Evolutionary conservation across 2,888 invertebrate genomes (phyloP), one percentile per base, ranked within the genome.

Genomic region (Acholoe squamosa): DNA sequence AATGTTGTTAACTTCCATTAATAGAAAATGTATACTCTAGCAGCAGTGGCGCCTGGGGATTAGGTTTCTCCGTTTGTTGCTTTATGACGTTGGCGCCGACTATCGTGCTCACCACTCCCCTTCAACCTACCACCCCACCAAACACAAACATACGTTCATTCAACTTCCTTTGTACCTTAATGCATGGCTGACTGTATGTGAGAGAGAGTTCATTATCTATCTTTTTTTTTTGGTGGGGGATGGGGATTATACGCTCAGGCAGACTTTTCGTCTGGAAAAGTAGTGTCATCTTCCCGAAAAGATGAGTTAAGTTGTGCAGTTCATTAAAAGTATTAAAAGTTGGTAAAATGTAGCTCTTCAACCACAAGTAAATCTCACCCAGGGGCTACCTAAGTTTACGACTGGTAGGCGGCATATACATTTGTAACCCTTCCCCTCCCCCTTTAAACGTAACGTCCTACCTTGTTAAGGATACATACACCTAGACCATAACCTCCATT

Each of bases 1-100:
- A 84, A 84, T 25, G 84, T 84, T 84, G 84, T 84, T 43, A 84
- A 84, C 34, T 34, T 25, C 84, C 84, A 84, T 84, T 84, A 84
- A 84, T 84, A 84, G 84, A 84, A 84, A 84, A 43, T 43, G 84
- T 84, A 84, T 33, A 84, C 84, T 84, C 16, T 34, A 22, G 84
- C n/a, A 28, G 25, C 84, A 19, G 33, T 25, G 12, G 33, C 61
- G 22, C 43, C 28, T 84, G n/a, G n/a, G 84, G 84, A 1, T 84
- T 84, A 25, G 84, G 43, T 84, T 84, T 84, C 84, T 84, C 84
- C 84, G 43, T 84, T 10, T 84, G 84, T 43, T 84, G 84, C 34
- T 25, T 84, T 84, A 84, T 84, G 84, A 84, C 84, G 34, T 22
- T 19, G 28, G 84, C 76, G 16, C 25, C 76, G 31, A 31, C 76